A percentile compares a stretch with the other conserved stretches of the same genome.
Conservation (phyloP, 2,113 vertebrate species). For the Garra rufa region DNA sequence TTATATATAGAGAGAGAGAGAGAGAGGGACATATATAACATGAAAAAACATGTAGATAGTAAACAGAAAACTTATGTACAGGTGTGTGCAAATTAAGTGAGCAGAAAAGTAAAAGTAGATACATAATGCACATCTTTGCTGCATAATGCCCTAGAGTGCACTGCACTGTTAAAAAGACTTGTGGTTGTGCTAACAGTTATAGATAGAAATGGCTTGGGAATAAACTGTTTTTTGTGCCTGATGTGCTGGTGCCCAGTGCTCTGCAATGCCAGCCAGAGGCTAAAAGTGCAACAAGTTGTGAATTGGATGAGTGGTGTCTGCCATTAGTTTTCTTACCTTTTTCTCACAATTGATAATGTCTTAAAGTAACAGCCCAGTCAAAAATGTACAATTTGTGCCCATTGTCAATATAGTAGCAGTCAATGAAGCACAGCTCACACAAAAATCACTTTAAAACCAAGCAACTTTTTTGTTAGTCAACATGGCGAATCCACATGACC, state of each 20-base stretch:
- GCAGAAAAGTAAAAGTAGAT: too few relatives aligned
- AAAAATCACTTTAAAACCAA: not conserved
- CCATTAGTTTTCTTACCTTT: not conserved
- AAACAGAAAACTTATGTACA: not conserved
- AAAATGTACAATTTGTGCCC: not conserved
- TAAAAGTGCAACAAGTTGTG: not conserved
- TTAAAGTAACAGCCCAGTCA: not conserved
- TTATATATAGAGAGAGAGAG: too few relatives aligned
- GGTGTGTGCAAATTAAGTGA: not conserved
- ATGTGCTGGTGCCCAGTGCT: not conserved
- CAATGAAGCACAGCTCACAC: not conserved
- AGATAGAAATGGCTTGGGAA: not conserved
- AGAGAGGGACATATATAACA: not conserved
- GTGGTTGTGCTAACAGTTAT: not conserved
- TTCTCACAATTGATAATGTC: not conserved
- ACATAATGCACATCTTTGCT: not conserved
- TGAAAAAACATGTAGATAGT: not conserved
- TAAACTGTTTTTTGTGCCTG: not conserved
- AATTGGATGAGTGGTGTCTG: not conserved
- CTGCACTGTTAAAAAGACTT: not conserved
- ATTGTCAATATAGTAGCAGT: not conserved
- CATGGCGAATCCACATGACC: not conserved
- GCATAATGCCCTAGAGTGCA: not conserved
- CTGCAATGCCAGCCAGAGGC: not conserved
- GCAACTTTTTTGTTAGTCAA: not conserved